phyloP scores from a whole-genome alignment of 2,113 vertebrate genomes.

The Asarcornis scutulata region DNA sequence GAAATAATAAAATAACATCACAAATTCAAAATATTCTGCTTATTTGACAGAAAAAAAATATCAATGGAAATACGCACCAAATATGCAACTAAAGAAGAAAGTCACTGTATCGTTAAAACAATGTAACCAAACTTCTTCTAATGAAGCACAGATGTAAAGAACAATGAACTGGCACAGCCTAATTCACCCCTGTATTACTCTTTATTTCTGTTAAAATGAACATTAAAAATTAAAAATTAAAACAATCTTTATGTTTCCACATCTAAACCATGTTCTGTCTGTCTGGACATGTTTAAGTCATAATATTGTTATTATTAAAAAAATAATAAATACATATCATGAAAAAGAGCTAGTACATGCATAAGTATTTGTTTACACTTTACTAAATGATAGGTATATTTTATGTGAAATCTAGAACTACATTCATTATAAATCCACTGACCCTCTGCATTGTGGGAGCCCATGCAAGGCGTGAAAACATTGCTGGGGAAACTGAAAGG shows the following conservation, averaged over 20 bases:
- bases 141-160: constrained; percentile 80
- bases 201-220: constrained; percentile 37
- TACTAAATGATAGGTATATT: constrained; percentile 27
- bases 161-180: constrained; percentile 68
- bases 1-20: background rate
- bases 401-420: constrained; percentile 14
- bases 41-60: constrained; percentile 22
- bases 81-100: constrained; percentile 14
- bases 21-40: constrained; percentile 12
- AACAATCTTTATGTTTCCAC: background rate
- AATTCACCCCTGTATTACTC: constrained; percentile 22
- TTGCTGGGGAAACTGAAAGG: background rate
- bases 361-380: constrained; percentile 36
- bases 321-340: background rate
- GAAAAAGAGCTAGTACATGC: constrained; percentile 40
- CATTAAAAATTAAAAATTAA: constrained; percentile 8
- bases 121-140: constrained; percentile 65
- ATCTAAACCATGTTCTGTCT: background rate
- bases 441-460: constrained; percentile 32
- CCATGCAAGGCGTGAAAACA: constrained; percentile 44
- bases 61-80: background rate
- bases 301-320: constrained; percentile 15
- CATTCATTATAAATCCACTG: constrained; percentile 3
- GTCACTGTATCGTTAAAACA: constrained; percentile 52
- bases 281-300: background rate